Evolutionary conservation across 2,888 invertebrate genomes (phyloP), one percentile per base, ranked within the genome.

Genomic region (Torymus tubicola): DNA sequence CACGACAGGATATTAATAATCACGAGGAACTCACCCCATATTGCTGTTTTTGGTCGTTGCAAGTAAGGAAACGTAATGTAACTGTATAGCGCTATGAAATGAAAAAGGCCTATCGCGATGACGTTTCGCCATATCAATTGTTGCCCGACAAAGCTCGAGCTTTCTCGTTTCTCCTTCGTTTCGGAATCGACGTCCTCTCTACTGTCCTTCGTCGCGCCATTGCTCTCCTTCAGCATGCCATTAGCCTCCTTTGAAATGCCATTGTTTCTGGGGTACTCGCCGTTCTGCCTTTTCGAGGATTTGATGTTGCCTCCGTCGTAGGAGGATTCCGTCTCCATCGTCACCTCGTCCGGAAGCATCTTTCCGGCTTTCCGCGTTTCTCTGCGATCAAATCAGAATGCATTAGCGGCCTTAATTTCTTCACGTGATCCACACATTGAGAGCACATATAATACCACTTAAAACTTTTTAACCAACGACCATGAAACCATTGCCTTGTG

Each of bases 121-220:
- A 93, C 90, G 85, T 94, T 94, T 24, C 88, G 88, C 94, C 94
- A 95, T 84, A 93, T 92, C 10, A 95, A 91, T 0, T 93, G 14
- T n/a, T 82, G 78, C 3, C 65, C 13, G n/a, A 18, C 21, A 55
- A 58, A 24, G 52, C 13, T 53, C 55, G 58, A 55, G 2, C 11
- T 52, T n/a, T 52, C 42, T 53, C 60, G 21, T 1, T 74, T 14
- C 3, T 60, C 13, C 42, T 53, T 71, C 13, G 53, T 63, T 2
- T 3, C 2, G 12, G 24, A 8, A 24, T 31, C 18, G 67, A 55
- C 10, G 16, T 72, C 24, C 3, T 31, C 64, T 12, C 78, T 70
- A 3, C 12, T 68, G 2, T 57, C 57, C 11, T 68, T 58, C 13
- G n/a, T 18, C 42, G 67, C 52, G n/a, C 58, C 53, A 60, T 75